Evolutionary conservation across 2,888 invertebrate genomes (phyloP).

Genomic region (Cryptosula pallasiana): DNA sequence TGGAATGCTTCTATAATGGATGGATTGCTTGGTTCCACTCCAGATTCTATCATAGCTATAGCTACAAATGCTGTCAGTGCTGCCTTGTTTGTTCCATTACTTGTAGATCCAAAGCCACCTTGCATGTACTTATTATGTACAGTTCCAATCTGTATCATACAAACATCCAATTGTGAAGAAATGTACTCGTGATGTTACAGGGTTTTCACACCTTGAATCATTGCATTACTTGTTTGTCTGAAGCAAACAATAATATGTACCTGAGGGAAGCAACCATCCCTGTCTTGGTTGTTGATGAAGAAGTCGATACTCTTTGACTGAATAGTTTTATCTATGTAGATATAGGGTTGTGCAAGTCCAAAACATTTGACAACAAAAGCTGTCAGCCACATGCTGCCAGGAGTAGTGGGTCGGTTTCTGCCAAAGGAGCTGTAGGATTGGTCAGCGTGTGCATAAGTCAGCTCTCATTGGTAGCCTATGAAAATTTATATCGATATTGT

Average conservation of each 20-base stretch:
- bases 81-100: slow-evolving; percentile 29
- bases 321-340: slow-evolving; percentile 60
- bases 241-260: no score
- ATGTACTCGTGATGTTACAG: no score
- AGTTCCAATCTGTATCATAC: slow-evolving; percentile 26
- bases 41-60: slow-evolving; percentile 42
- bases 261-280: slow-evolving; percentile 71
- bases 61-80: slow-evolving; percentile 45
- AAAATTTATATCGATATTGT: no score
- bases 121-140: slow-evolving; percentile 26
- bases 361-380: slow-evolving; percentile 71
- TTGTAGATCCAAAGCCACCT: slow-evolving; percentile 30
- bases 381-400: slow-evolving; percentile 59
- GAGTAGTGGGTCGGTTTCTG: slow-evolving; percentile 24
- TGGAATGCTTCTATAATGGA: slow-evolving; percentile 31
- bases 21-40: slow-evolving; percentile 30
- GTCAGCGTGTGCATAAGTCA: slow-evolving; percentile 22
- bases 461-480: slow-evolving; percentile 2
- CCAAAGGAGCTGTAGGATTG: slow-evolving; percentile 22
- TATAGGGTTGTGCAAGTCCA: slow-evolving; percentile 57
- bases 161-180: no score
- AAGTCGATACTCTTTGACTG: slow-evolving; percentile 35
- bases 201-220: no score
- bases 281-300: slow-evolving; percentile 60
- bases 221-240: no score